Conservation (phyloP, 2,888 invertebrate species). For the Hemistola chrysoprasaria region DNA sequence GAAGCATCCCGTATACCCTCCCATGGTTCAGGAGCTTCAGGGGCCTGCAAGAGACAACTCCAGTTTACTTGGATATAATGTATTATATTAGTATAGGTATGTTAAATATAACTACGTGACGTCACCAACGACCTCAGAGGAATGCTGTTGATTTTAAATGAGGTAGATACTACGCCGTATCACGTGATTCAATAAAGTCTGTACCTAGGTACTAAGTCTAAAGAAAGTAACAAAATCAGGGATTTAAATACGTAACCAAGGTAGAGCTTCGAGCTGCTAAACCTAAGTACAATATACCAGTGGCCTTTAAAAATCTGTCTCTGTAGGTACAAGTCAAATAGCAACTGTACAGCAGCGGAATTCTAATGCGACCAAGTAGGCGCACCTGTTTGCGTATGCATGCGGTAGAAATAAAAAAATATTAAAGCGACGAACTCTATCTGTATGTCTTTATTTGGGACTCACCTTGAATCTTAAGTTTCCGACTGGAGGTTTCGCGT, state of each 20-base stretch:
- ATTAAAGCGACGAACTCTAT: conserved; percentile 36
- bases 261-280: conserved; percentile 11
- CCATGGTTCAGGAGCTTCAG: conserved; percentile 66
- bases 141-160: no score
- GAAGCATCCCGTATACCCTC: conserved; percentile 61
- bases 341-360: conserved; percentile 33
- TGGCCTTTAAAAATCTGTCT: conserved; percentile 22
- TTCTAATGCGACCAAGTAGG: conserved; percentile 36
- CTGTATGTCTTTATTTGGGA: conserved; percentile 38
- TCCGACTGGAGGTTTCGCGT: conserved; percentile 82
- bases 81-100: no score
- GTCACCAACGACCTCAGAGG: no score
- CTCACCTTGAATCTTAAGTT: conserved; percentile 83
- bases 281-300: conserved; percentile 7
- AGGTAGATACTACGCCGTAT: no score
- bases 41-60: conserved; percentile 48
- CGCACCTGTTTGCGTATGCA: conserved; percentile 33
- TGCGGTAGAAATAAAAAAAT: conserved; percentile 40
- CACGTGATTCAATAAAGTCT: no score
- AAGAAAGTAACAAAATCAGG: conserved; percentile 7
- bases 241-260: conserved; percentile 10
- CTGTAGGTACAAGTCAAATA: conserved; percentile 31
- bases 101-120: no score
- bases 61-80: not conserved
- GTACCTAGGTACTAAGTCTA: no score